These are phyloP conservation scores for Falco cherrug DNA, from an alignment of 2,797 vertebrate genomes.

Conservation along the genomic window DNA sequence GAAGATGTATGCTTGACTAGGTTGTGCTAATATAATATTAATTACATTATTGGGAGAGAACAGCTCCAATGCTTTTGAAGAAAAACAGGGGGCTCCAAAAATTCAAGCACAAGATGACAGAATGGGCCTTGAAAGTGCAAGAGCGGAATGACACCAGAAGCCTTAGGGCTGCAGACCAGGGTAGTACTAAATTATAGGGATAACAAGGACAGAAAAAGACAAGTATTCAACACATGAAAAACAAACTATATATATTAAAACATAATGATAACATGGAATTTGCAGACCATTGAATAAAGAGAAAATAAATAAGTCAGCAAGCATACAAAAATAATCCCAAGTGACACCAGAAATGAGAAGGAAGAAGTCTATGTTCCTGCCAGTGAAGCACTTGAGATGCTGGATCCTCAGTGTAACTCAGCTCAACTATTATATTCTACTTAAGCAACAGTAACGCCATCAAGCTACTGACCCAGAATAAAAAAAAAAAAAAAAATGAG, in stretches of 20 bases:
- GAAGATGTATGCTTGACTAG: background rate
- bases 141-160: background rate
- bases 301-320: background rate
- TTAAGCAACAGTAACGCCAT: background rate
- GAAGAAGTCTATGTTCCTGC: background rate
- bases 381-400: background rate
- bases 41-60: background rate
- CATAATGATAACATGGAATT: background rate
- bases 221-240: background rate
- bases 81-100: background rate
- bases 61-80: background rate
- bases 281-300: background rate
- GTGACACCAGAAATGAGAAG: background rate
- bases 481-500: background rate
- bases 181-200: background rate
- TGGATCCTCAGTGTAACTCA: rapidly evolving
- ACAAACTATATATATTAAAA: background rate
- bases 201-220: background rate
- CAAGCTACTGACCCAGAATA: background rate
- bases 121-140: background rate
- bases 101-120: background rate
- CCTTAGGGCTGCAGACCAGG: background rate
- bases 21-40: background rate
- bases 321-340: background rate
- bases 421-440: background rate